Base-by-base conservation (phyloP, 2,888 invertebrate genomes). In the Dasypolia templi region DNA sequence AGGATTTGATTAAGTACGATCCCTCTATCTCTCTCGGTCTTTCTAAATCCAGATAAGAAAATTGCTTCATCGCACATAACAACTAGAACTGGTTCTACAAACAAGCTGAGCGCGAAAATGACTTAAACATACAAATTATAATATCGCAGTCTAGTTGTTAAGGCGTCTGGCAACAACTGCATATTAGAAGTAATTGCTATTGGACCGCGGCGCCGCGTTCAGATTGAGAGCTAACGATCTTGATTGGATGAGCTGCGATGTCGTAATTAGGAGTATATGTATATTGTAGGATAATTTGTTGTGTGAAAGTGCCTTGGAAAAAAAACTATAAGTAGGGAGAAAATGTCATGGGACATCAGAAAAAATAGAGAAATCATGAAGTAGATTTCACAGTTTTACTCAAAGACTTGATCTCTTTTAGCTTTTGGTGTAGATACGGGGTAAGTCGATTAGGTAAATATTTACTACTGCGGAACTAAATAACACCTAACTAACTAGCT, bases 111-210 rank as follows among this genome's bases (percentile, higher is more conserved):
- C 32, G 82, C 66, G 82, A 73, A 82, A 77, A 81, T 70, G 19
- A 46, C 53, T 82, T 66, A 77, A 69, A 74, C 55, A 82, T 82
- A 82, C 78, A 82, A 46, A 82, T 77, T 81, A 82, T 51, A 68
- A 62, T 65, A 77, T 59, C 46, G 49, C 22, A 64, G 66, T 46
- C 26, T 7, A 59, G 76, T 69, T 64, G 77, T 73, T 73, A 81
- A 70, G 69, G 74, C 82, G 73, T 61, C 68, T 62, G 49, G 62
- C 22, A 4, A 39, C 49, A 73, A 66, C 78, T 58, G 42, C 53
- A 59, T 64, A 83, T 79, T 82, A 79, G 22, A 39, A 39, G 26
- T 73, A 62, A 82, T 82, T 55, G 73, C 72, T 53, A 58, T 61
- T 42, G 56, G 55, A 26, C n/a, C n/a, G n/a, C 32, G 67, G 46